Base-by-base conservation (phyloP, 2,797 vertebrate genomes). In the Anisognathus igniventris region DNA sequence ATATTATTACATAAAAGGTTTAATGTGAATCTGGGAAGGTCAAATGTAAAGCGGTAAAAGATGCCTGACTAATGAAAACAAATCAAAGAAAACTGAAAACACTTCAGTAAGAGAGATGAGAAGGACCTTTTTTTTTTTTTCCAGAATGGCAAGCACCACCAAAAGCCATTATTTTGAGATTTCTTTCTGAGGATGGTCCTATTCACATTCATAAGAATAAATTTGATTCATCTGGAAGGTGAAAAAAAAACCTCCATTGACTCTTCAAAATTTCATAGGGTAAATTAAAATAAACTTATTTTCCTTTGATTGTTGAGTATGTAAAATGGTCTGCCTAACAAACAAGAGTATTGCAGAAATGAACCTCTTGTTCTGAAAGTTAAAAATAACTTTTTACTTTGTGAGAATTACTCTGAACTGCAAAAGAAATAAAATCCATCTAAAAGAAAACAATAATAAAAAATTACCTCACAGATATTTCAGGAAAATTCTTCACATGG, bases 91-190 rank as follows among this genome's bases (percentile, higher is more conserved):
- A 23, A 4, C 6, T 68, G n/a, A 60, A 87, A 77, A 64, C 3
- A 28, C 7, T 64, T 72, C 33, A 65, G 15, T 73, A 37, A 33
- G 40, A 61, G 21, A 84, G 6, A 54, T 20, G 5, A 66, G 19
- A 27, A 76, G 19, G 13, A 30, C 0, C 1, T 58, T 58, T 37
- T 12, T 25, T 12, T 25, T 30, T 37, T 14, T 40, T 54, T n/a
- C 1, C 14, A 47, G 5, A 35, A n/a, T 16, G 14, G 44, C 0
- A 1, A 70, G 33, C 37, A 60, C 6, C 20, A 81, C 12, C 23
- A 53, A 48, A 92, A 78, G 18, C 9, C 72, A n/a, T 24, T 40
- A 14, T 57, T 45, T 12, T 9, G 14, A 84, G 19, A 47, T 60
- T 75, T 75, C 56, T 75, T 81, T 21, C 21, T 42, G 9, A 83